phyloP scores from a whole-genome alignment of 2,888 invertebrate species.

The Sisyra terminalis region DNA sequence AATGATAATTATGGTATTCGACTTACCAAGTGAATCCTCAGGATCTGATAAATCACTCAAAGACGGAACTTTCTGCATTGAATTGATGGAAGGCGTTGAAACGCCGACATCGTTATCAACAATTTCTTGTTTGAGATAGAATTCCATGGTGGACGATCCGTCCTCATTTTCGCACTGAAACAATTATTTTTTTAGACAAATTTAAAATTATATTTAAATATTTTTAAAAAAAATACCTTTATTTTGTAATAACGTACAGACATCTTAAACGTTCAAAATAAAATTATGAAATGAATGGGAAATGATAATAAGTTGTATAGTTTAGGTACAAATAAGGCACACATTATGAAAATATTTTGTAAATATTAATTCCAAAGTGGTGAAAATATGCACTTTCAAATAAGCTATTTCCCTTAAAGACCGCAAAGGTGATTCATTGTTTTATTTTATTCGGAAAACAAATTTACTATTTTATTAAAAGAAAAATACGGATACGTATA shows the following conservation, averaged over 20 bases:
- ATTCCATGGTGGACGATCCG: slow-evolving; percentile 16
- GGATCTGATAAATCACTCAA: slow-evolving; percentile 82
- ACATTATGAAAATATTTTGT: too few relatives aligned
- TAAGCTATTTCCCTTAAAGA: too few relatives aligned
- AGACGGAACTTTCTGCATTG: slow-evolving; percentile 79
- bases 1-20: slow-evolving; percentile 9
- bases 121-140: slow-evolving; percentile 36
- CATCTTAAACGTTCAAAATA: not conserved
- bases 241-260: not conserved
- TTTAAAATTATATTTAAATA: not conserved
- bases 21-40: slow-evolving; percentile 79
- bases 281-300: not conserved
- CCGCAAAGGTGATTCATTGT: too few relatives aligned
- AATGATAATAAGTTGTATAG: too few relatives aligned
- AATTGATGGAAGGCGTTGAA: slow-evolving; percentile 15
- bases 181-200: slow-evolving; percentile 5
- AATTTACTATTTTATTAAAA: too few relatives aligned
- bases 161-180: slow-evolving; percentile 25
- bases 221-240: not conserved
- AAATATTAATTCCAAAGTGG: too few relatives aligned
- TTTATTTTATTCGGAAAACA: too few relatives aligned
- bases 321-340: too few relatives aligned
- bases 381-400: too few relatives aligned
- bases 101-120: slow-evolving; percentile 34
- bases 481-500: too few relatives aligned